Evolutionary conservation across 2,888 invertebrate genomes (phyloP), one percentile per base, ranked within the genome.

Genomic region (Dicycla oo): DNA sequence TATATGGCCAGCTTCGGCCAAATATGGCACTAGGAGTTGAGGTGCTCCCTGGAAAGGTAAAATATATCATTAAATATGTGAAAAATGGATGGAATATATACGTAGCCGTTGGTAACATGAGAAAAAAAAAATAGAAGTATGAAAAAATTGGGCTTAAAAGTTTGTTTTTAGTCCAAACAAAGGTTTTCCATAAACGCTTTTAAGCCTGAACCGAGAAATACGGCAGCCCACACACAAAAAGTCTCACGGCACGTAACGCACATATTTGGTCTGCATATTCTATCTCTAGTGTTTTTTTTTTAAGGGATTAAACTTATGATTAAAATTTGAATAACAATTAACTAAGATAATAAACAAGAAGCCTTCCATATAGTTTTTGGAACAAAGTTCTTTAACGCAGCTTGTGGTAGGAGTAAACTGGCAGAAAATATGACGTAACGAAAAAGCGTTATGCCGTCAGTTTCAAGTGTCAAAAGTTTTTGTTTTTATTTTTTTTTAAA

Each of bases 21-120:
- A 93, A 90, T 97, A 98, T 1, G 98, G 97, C 0, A 98, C 97
- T 7, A 98, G 93, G n/a, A 97, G 96, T 20, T 95, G 93, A 0
- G 97, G 97, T 2, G 97, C 96, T 23, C 98, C 98, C 92, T 97
- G 96, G 83, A 97, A 97, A 63, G 3, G 4, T 18, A 8, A 43
- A 72, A 30, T 5, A 38, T 1, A 6, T 4, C 11, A 20, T 54
- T 13, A 54, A 18, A 45, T 8, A n/a, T 53, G 3, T 13, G 13
- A 69, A 3, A 34, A 34, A 68, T n/a, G 5, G 1, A 61, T 26
- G 8, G 5, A 53, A 53, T 26, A 15, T 60, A 23, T 13, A 63
- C 1, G 1, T n/a, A 34, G 15, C 6, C 3, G 3, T 18, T 20
- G 7, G 4, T 23, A 23, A 38, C 2, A 38, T 10, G 26, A n/a